phyloP scores from a whole-genome alignment of 2,888 invertebrate species.

The Xanthostigma xanthostigma region DNA sequence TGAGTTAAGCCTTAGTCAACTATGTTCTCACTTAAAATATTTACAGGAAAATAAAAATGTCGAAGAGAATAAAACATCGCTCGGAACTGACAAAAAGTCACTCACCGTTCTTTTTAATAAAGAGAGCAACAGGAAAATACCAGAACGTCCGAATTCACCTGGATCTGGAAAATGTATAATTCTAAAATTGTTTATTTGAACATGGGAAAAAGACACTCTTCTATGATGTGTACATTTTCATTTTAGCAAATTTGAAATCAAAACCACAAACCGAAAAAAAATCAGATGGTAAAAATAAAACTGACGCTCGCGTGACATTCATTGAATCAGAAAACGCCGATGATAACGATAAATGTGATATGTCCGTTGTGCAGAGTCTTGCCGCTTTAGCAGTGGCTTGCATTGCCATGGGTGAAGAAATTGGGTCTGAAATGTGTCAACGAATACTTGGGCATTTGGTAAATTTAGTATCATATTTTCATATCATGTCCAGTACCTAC shows the following conservation, averaged over 20 bases:
- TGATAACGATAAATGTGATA: conserved; percentile 38
- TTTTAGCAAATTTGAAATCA: not conserved
- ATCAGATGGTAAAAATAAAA: not conserved
- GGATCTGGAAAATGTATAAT: too few relatives aligned
- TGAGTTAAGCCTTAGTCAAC: too few relatives aligned
- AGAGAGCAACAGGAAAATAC: too few relatives aligned
- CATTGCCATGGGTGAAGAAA: conserved; percentile 96
- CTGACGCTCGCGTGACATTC: not conserved
- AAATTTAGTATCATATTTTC: conserved; percentile 14
- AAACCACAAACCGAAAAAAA: not conserved
- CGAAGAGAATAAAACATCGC: too few relatives aligned
- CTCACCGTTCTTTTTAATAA: too few relatives aligned
- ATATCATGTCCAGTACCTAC: too few relatives aligned
- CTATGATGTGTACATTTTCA: not conserved
- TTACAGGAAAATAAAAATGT: too few relatives aligned
- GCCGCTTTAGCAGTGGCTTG: conserved; percentile 93
- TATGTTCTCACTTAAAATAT: too few relatives aligned
- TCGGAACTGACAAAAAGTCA: too few relatives aligned
- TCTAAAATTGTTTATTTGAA: too few relatives aligned
- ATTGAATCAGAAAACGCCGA: conserved; percentile 27
- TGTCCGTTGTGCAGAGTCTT: conserved; percentile 79
- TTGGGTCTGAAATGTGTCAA: conserved; percentile 94
- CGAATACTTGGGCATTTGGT: conserved; percentile 86
- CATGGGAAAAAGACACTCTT: too few relatives aligned
- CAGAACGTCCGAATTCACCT: too few relatives aligned